Percentiles rank a stretch among this genome's conserved stretches.
Conservation (phyloP, 1,140 invertebrate species). For the Zaprionus capensis region DNA sequence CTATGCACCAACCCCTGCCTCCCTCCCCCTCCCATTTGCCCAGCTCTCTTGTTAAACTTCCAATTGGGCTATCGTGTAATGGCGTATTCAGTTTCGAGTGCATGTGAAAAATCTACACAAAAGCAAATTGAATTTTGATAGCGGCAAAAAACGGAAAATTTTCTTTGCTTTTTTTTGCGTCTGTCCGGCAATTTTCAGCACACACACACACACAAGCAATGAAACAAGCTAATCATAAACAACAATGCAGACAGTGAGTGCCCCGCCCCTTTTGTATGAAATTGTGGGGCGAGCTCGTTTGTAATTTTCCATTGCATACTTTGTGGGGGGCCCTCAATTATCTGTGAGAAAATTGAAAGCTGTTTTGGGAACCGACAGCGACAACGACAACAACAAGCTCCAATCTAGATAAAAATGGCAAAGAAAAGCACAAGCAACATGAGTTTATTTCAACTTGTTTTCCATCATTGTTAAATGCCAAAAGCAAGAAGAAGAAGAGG, state of each 20-base stretch:
- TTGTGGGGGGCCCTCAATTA: constrained; percentile 7
- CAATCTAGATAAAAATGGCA: constrained; percentile 10
- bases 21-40: neutral
- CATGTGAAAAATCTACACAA: constrained; percentile 4
- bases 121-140: constrained; percentile 8
- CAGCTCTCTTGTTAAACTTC: neutral
- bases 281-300: constrained; percentile 4
- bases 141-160: neutral
- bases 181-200: neutral
- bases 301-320: constrained; percentile 32
- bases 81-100: constrained; percentile 5
- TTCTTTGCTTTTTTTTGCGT: neutral
- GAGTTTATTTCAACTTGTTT: constrained; percentile 1
- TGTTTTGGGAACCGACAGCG: neutral
- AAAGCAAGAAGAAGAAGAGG: neutral
- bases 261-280: neutral
- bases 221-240: constrained; percentile 8
- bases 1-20: neutral
- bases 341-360: constrained; percentile 17
- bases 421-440: neutral
- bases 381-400: neutral
- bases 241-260: neutral
- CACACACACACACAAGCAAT: neutral
- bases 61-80: constrained; percentile 7
- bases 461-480: neutral